Percentiles rank a stretch among this genome's conserved stretches.
phyloP scores from a whole-genome alignment of 1,140 invertebrate genomes.

The Dinothrombium tinctorium region DNA sequence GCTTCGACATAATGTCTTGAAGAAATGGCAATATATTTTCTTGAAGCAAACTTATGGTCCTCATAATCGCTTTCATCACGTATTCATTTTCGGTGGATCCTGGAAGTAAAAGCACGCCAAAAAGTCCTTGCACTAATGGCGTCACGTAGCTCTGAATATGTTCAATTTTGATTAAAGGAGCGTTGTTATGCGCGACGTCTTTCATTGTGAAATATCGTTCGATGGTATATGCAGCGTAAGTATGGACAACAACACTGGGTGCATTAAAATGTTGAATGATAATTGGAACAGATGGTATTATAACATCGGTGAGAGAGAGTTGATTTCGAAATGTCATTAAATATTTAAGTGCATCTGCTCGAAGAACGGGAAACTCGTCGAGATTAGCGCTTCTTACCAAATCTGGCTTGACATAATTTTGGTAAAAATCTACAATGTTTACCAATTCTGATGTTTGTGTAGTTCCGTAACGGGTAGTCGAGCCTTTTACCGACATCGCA shows the following conservation, averaged over 20 bases:
- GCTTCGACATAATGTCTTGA: constrained; percentile 45
- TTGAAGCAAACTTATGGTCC: constrained; percentile 55
- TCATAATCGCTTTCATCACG: constrained; percentile 87
- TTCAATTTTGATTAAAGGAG: constrained; percentile 22
- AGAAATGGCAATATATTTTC: constrained; percentile 52
- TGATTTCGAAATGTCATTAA: constrained; percentile 81
- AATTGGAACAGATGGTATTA: constrained; percentile 45
- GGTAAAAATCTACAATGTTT: constrained; percentile 62
- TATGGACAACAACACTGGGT: constrained; percentile 62
- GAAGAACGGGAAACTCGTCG: constrained; percentile 63
- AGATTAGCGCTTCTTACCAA: constrained; percentile 32
- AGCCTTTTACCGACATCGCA: constrained; percentile 67
- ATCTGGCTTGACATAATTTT: constrained; percentile 58
- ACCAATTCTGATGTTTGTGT: constrained; percentile 73
- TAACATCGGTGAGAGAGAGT: constrained; percentile 43
- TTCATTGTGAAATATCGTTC: constrained; percentile 63
- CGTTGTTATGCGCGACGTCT: constrained; percentile 7
- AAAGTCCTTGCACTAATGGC: constrained; percentile 44
- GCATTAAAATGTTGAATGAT: constrained; percentile 46
- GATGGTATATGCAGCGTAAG: constrained; percentile 70
- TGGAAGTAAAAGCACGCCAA: constrained; percentile 38
- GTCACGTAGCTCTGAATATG: constrained; percentile 24
- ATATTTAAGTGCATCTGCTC: constrained; percentile 87
- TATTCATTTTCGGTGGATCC: constrained; percentile 83
- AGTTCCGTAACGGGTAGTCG: constrained; percentile 63